phyloP scores from a whole-genome alignment of 1,140 invertebrate genomes.

The Samia ricini region DNA sequence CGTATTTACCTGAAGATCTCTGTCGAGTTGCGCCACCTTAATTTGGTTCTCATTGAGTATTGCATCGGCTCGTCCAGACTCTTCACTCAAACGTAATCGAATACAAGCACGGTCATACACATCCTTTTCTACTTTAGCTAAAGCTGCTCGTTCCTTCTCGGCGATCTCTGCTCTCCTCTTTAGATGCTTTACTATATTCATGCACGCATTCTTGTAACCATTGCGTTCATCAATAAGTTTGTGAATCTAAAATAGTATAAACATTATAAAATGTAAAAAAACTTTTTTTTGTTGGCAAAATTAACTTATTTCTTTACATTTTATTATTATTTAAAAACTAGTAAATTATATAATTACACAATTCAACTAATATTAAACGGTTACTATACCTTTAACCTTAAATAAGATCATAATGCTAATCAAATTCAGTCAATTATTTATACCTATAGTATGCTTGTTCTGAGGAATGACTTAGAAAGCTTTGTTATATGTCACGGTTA shows the following conservation, averaged over 20 bases:
- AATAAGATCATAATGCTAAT: too few species aligned
- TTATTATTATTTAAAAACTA: too few species aligned
- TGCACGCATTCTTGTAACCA: slow-evolving; percentile 38
- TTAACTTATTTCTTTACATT: too few species aligned
- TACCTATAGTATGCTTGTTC: too few species aligned
- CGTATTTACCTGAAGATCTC: slow-evolving; percentile 46
- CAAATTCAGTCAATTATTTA: too few species aligned
- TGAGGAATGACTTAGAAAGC: too few species aligned
- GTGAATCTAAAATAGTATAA: slow-evolving; percentile 40
- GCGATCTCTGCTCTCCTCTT: slow-evolving; percentile 29
- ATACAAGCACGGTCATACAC: slow-evolving; percentile 38
- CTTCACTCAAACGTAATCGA: slow-evolving; percentile 39
- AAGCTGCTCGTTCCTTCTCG: slow-evolving; percentile 32
- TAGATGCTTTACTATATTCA: slow-evolving; percentile 31
- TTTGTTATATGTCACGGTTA: too few species aligned
- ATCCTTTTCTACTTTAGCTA: slow-evolving; percentile 42
- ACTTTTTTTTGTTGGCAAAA: background rate
- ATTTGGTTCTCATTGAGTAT: slow-evolving; percentile 43
- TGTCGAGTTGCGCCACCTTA: slow-evolving; percentile 40
- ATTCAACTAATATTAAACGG: too few species aligned
- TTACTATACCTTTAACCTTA: too few species aligned
- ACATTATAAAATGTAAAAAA: background rate
- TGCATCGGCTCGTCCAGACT: slow-evolving; percentile 32
- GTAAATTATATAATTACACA: too few species aligned
- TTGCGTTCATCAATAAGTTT: slow-evolving; percentile 52